Conservation (phyloP, 1,140 invertebrate genomes). For the Muscidifurax raptorellus region DNA sequence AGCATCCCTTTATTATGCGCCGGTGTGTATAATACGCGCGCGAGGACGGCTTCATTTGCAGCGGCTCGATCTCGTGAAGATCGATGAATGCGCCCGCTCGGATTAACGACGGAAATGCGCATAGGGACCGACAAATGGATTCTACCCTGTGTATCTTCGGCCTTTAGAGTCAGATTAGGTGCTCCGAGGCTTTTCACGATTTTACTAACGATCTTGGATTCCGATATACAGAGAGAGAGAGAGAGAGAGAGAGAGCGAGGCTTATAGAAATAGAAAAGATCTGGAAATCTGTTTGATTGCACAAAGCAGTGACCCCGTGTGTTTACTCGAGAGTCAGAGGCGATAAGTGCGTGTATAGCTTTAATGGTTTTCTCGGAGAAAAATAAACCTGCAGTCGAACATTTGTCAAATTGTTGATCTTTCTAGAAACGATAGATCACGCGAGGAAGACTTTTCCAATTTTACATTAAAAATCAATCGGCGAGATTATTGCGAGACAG, state of each 20-base stretch:
- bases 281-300: not conserved
- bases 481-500: not conserved
- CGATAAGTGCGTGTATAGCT: not conserved
- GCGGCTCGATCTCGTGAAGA: not conserved
- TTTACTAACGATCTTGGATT: constrained; percentile 12
- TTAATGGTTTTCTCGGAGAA: not conserved
- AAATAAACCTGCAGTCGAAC: not conserved
- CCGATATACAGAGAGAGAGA: not conserved
- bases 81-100: constrained; percentile 26
- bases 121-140: constrained; percentile 12
- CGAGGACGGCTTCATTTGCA: constrained; percentile 21
- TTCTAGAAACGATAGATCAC: not conserved
- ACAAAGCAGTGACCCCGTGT: not conserved
- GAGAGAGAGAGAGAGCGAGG: too few relatives aligned
- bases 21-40: constrained; percentile 5
- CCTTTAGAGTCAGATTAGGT: constrained; percentile 42
- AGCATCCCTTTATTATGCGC: constrained; percentile 33
- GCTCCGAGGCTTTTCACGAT: not conserved
- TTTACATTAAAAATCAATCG: not conserved
- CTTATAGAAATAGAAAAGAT: not conserved
- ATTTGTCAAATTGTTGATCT: not conserved
- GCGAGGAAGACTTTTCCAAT: too few relatives aligned
- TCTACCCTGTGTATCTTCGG: not conserved
- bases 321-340: not conserved
- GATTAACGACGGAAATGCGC: constrained; percentile 14